A percentile compares a stretch with the other conserved stretches of the same genome.
Conservation (phyloP, 2,113 vertebrate species). For the Aegotheles bennettii region DNA sequence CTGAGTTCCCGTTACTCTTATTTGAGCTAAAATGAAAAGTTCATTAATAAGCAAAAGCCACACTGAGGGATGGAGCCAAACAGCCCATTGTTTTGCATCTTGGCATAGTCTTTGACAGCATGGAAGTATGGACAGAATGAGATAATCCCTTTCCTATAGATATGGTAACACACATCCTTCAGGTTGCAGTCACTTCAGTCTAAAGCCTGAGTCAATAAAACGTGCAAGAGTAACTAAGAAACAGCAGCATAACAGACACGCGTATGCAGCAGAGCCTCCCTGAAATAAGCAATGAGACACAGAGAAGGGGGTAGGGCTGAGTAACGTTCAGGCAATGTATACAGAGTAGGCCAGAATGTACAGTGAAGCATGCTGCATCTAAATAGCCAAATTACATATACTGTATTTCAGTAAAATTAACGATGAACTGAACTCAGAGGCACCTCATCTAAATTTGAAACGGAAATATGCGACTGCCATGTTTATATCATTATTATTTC, state of each 20-base stretch:
- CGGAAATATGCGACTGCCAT: conserved; percentile 35
- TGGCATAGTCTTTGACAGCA: not conserved
- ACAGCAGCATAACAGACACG: not conserved
- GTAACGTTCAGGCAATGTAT: not conserved
- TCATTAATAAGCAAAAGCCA: not conserved
- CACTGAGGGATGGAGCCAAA: not conserved
- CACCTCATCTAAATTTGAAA: conserved; percentile 47
- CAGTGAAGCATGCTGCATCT: not conserved
- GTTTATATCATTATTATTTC: conserved; percentile 64
- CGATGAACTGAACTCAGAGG: not conserved
- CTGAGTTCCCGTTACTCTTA: not conserved
- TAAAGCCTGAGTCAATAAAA: not conserved
- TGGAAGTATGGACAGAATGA: not conserved
- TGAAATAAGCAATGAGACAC: not conserved
- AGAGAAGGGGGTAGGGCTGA: not conserved
- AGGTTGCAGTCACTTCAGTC: not conserved
- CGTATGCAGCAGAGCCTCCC: not conserved
- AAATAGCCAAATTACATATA: conserved; percentile 27
- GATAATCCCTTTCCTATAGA: not conserved
- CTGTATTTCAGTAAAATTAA: conserved; percentile 33
- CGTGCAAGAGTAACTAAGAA: not conserved
- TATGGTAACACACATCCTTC: not conserved
- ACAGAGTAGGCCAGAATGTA: not conserved
- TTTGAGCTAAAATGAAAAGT: not conserved
- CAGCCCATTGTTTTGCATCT: not conserved